Evolutionary conservation across 2,888 invertebrate species (phyloP).

Genomic region (Eilema sororculum): DNA sequence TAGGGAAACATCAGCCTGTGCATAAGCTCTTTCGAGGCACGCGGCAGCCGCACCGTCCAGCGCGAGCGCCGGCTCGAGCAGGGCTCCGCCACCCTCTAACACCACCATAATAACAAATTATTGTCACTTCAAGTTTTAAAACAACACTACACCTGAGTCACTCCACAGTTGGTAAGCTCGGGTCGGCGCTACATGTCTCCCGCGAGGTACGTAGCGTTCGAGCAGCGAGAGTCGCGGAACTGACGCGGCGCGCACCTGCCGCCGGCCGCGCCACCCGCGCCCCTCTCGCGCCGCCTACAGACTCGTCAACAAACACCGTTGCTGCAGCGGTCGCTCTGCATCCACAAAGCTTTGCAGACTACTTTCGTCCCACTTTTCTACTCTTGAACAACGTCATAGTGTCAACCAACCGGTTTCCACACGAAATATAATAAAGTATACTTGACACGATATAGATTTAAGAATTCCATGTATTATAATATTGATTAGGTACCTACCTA

Average conservation of each 20-base stretch:
- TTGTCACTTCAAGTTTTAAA: slow-evolving; percentile 63
- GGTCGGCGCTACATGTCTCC: slow-evolving; percentile 78
- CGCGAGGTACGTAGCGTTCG: slow-evolving; percentile 70
- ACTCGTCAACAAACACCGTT: slow-evolving; percentile 81
- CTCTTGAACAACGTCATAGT: slow-evolving; percentile 52
- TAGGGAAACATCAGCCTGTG: slow-evolving; percentile 93
- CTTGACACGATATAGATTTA: neutral
- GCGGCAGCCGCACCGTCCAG: slow-evolving; percentile 90
- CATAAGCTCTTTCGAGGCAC: slow-evolving; percentile 92
- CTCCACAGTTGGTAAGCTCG: slow-evolving; percentile 65
- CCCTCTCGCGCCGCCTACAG: slow-evolving; percentile 73
- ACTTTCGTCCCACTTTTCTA: slow-evolving; percentile 77
- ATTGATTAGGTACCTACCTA: neutral
- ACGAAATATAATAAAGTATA: slow-evolving; percentile 11
- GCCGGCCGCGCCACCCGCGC: slow-evolving; percentile 67
- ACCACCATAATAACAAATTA: slow-evolving; percentile 78
- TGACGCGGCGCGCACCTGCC: slow-evolving; percentile 77
- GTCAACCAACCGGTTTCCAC: slow-evolving; percentile 47
- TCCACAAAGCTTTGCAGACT: slow-evolving; percentile 69
- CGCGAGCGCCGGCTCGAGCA: slow-evolving; percentile 89
- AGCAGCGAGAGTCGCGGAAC: slow-evolving; percentile 81
- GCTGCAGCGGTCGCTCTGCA: slow-evolving; percentile 81
- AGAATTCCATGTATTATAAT: neutral
- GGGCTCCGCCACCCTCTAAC: slow-evolving; percentile 83
- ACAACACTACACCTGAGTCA: slow-evolving; percentile 69